A percentile compares a stretch with the other conserved stretches of the same genome.
These are phyloP conservation scores for Chamaetylas fuelleborni DNA, from an alignment of 2,113 vertebrate species.

Conservation along the genomic window DNA sequence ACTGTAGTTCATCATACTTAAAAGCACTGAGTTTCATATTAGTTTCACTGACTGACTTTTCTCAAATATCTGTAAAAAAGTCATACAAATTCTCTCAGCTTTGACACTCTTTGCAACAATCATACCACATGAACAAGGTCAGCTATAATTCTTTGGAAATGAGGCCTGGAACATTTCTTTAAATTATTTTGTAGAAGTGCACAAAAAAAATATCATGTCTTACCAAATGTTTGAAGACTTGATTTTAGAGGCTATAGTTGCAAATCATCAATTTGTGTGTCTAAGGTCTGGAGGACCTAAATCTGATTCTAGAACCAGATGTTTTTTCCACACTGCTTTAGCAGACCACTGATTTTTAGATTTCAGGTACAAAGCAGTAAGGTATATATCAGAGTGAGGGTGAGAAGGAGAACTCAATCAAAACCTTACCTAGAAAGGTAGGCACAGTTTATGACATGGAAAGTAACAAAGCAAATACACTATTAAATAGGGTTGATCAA, in stretches of 20 bases:
- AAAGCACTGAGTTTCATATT: not conserved
- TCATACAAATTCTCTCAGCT: not conserved
- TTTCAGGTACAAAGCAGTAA: not conserved
- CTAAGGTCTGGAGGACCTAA: not conserved
- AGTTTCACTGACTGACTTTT: not conserved
- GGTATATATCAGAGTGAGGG: not conserved
- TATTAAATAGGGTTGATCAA: not conserved
- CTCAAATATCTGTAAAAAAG: slow-evolving; percentile 1
- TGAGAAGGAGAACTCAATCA: not conserved
- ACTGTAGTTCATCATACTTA: not conserved
- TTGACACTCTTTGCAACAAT: not conserved
- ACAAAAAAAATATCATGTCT: not conserved
- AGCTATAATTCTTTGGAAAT: not conserved
- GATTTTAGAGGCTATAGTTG: slow-evolving; percentile 5
- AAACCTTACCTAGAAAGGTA: not conserved
- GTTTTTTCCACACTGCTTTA: not conserved
- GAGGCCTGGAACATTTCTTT: not conserved
- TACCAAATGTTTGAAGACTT: not conserved
- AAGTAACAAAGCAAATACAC: not conserved
- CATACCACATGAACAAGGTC: not conserved
- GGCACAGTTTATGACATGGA: not conserved
- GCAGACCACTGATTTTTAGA: not conserved
- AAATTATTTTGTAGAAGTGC: not conserved
- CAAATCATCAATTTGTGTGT: not conserved
- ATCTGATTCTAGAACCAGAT: not conserved